These are phyloP conservation scores for Rhadinocentrus ornatus DNA, from an alignment of 2,797 vertebrate species.

Conservation along the genomic window DNA sequence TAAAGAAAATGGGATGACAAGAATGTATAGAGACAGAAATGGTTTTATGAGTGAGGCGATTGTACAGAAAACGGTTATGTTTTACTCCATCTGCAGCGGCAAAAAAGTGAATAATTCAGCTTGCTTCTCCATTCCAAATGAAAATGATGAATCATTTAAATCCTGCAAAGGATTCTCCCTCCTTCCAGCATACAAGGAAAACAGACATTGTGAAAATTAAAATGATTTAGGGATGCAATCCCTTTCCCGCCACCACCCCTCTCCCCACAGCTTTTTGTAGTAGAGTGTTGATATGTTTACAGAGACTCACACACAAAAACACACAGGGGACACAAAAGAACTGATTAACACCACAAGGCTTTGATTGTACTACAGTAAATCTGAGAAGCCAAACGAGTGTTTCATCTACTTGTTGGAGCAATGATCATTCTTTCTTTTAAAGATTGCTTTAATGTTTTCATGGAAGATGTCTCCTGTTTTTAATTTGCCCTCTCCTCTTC, in stretches of 20 bases:
- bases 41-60: slow-evolving; percentile 53
- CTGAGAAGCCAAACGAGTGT: slow-evolving; percentile 46
- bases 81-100: slow-evolving; percentile 73
- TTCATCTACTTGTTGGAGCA: slow-evolving; percentile 39
- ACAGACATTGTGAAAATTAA: slow-evolving; percentile 70
- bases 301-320: slow-evolving; percentile 48
- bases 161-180: slow-evolving; percentile 72
- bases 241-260: neutral
- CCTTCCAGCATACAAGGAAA: slow-evolving; percentile 65
- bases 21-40: slow-evolving; percentile 47
- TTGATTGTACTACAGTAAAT: slow-evolving; percentile 75
- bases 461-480: slow-evolving; percentile 45
- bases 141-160: slow-evolving; percentile 82
- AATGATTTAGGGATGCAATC: slow-evolving; percentile 65
- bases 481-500: neutral
- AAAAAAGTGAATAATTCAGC: slow-evolving; percentile 80
- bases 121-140: slow-evolving; percentile 77
- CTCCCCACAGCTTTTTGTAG: slow-evolving; percentile 50
- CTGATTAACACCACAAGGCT: slow-evolving; percentile 60
- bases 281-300: slow-evolving; percentile 74
- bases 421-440: slow-evolving; percentile 37
- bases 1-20: slow-evolving; percentile 21
- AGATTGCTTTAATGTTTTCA: slow-evolving; percentile 52
- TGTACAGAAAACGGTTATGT: slow-evolving; percentile 78
- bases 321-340: slow-evolving; percentile 39